phyloP scores from a whole-genome alignment of 2,797 vertebrate species.

The Chelon labrosus region DNA sequence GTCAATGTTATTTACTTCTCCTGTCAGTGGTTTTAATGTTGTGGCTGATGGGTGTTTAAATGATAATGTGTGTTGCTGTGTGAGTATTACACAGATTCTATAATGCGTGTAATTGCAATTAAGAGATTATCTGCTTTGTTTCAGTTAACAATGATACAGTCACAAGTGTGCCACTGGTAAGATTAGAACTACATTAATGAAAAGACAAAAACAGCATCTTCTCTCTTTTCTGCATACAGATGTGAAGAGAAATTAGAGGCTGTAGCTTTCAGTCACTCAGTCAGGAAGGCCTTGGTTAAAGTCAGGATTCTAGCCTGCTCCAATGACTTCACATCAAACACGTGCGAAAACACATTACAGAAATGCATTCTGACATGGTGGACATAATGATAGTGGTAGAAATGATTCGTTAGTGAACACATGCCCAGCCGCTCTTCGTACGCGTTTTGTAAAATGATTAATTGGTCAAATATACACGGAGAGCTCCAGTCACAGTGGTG shows the following conservation, averaged over 20 bases:
- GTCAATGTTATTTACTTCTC: too few relatives aligned
- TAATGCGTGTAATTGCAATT: slow-evolving; percentile 23
- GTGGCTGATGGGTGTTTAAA: background rate
- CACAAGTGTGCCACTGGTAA: background rate
- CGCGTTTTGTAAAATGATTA: background rate
- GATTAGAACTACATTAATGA: slow-evolving; percentile 7
- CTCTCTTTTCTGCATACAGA: background rate
- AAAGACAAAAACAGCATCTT: slow-evolving; percentile 3
- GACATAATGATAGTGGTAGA: background rate
- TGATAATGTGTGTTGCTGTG: background rate
- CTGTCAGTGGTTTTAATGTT: too few relatives aligned
- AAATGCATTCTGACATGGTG: background rate
- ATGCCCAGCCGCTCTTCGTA: background rate
- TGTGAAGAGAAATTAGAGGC: background rate
- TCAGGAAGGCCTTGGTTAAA: too few relatives aligned
- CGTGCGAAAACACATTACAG: too few relatives aligned
- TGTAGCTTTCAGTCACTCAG: too few relatives aligned
- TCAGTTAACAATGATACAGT: slow-evolving; percentile 10
- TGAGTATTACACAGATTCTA: slow-evolving; percentile 10
- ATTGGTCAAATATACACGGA: background rate
- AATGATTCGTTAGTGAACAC: background rate
- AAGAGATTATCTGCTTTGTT: slow-evolving; percentile 27
- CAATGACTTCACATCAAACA: too few relatives aligned
- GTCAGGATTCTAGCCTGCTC: too few relatives aligned
- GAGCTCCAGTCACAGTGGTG: background rate